These are phyloP conservation scores for Hemistola chrysoprasaria DNA, from an alignment of 2,888 invertebrate species.

Conservation along the genomic window DNA sequence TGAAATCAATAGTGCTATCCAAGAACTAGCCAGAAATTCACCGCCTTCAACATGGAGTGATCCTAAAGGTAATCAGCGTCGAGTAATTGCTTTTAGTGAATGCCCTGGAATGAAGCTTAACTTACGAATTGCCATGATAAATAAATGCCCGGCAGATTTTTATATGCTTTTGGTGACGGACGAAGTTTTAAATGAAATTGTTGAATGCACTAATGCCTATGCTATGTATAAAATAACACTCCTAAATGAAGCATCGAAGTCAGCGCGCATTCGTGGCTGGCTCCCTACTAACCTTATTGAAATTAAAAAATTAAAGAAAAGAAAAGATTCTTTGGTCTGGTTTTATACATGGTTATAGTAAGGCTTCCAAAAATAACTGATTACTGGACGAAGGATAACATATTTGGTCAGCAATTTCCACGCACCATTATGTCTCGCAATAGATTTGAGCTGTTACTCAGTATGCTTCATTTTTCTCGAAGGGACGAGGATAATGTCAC, in stretches of 20 bases:
- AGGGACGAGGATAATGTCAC: constrained; percentile 34
- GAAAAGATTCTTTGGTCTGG: constrained; percentile 35
- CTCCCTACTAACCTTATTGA: constrained; percentile 28
- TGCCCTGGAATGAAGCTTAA: constrained; percentile 5
- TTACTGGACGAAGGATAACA: constrained; percentile 38
- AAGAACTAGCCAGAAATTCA: constrained; percentile 11
- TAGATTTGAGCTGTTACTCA: constrained; percentile 35
- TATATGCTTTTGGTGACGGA: constrained; percentile 12
- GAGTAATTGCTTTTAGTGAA: constrained; percentile 22
- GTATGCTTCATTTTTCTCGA: constrained; percentile 40
- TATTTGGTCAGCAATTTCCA: constrained; percentile 31
- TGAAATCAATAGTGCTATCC: constrained; percentile 13
- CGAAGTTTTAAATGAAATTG: constrained; percentile 22
- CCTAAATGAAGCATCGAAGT: constrained; percentile 8
- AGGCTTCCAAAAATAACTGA: constrained; percentile 34
- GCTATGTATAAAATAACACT: constrained; percentile 19
- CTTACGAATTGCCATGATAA: constrained; percentile 9
- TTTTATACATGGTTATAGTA: constrained; percentile 40
- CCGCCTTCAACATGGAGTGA: constrained; percentile 16
- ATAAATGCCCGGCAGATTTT: constrained; percentile 15
- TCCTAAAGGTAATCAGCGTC: constrained; percentile 19
- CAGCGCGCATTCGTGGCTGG: constrained; percentile 27
- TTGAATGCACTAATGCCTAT: constrained; percentile 23
- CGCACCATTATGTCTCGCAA: constrained; percentile 35
- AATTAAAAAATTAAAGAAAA: constrained; percentile 38